Conservation (phyloP, 2,113 vertebrate species). For the Callocephalon fimbriatum region DNA sequence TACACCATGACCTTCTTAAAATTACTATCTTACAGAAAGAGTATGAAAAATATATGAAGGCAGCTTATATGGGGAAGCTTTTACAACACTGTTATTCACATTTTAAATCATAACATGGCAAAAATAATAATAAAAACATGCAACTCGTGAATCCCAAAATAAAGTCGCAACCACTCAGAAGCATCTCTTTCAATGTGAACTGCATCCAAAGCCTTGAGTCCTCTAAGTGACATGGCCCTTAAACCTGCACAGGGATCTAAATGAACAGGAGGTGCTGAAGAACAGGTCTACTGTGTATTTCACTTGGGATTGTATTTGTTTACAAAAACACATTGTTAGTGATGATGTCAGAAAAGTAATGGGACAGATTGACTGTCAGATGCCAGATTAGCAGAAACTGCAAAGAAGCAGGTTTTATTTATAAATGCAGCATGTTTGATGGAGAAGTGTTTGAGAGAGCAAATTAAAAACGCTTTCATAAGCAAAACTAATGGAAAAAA, state of each 20-base stretch:
- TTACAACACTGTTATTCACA: neutral
- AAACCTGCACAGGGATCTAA: neutral
- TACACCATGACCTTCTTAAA: neutral
- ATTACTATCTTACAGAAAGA: neutral
- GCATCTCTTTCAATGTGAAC: neutral
- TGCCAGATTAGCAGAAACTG: neutral
- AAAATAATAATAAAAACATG: neutral
- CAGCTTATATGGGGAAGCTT: neutral
- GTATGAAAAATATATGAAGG: neutral
- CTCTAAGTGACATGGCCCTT: neutral
- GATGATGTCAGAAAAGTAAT: neutral
- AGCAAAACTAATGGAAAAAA: neutral
- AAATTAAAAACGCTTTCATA: neutral
- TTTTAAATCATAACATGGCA: neutral
- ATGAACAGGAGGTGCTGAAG: accelerated
- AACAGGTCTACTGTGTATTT: neutral
- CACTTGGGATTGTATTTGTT: neutral
- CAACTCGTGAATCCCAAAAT: neutral
- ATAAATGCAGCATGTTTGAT: neutral
- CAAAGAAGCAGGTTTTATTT: neutral
- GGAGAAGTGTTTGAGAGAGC: neutral
- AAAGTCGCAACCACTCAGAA: neutral
- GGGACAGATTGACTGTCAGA: neutral
- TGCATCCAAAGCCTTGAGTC: neutral
- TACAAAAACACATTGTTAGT: neutral